Conservation (phyloP, 2,888 invertebrate genomes). For the Adelphocoris suturalis region DNA sequence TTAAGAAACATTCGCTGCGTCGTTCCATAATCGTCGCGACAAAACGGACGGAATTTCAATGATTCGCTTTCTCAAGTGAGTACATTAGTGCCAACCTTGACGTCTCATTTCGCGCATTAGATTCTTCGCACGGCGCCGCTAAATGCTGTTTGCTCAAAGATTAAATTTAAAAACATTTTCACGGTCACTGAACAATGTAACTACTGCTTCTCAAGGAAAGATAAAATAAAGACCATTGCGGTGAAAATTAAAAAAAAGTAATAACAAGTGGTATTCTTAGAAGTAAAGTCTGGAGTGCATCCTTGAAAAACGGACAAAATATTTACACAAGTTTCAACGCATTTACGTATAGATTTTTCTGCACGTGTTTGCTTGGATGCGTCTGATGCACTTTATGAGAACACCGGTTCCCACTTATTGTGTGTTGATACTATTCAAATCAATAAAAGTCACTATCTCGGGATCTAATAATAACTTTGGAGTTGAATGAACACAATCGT, state of each 20-base stretch:
- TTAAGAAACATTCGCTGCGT: background rate
- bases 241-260: background rate
- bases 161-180: constrained; percentile 58
- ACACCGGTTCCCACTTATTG: too few species aligned
- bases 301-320: background rate
- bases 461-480: too few species aligned
- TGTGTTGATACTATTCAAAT: too few species aligned
- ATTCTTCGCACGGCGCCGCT: constrained; percentile 46
- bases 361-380: too few species aligned
- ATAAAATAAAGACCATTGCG: background rate
- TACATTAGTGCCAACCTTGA: constrained; percentile 55
- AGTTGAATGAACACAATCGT: too few species aligned
- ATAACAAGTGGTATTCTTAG: background rate
- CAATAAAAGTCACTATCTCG: too few species aligned
- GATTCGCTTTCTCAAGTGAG: constrained; percentile 31
- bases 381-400: too few species aligned
- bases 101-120: constrained; percentile 37
- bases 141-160: constrained; percentile 49
- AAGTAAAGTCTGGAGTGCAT: background rate
- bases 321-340: background rate
- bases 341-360: background rate
- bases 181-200: constrained; percentile 42
- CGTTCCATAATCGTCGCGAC: background rate
- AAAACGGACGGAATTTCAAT: constrained; percentile 12
- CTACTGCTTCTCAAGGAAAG: background rate